Evolutionary conservation across 2,888 invertebrate species (phyloP), one percentile per base, ranked within the genome.

Genomic region (Coelopa pilipes): DNA sequence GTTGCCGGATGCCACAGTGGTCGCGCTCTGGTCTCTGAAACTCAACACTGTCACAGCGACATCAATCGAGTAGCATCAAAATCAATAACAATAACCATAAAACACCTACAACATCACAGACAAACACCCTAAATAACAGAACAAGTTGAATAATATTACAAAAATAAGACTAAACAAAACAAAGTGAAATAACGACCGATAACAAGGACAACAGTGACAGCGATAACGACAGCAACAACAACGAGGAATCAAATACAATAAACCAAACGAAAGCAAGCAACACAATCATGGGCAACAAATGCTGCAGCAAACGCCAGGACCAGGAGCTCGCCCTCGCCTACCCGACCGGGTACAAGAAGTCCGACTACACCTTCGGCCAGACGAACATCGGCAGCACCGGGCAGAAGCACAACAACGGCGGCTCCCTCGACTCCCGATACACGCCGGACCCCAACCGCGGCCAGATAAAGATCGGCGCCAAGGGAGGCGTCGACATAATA

Each of bases 261-360:
- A 50, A 66, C 47, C 50, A 60, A 60, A 1, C 17, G 17, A 15
- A 19, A 50, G 62, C 55, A 15, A 71, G 53, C 66, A 65, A 55
- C 65, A 62, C 53, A 49, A 75, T 70, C 76, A 95, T 95, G 95
- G 95, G 95, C 88, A 93, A 93, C 89, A 93, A 93, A 90, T 95
- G 95, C 90, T 95, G 95, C 90, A 94, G 94, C 90, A 94, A 93
- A 90, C 92, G 93, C 87, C 92, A 93, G 88, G 93, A 93, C 89
- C 91, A 92, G 83, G 90, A 92, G 78, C 78, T 88, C 76, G 86
- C 86, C 12, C 79, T 87, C 70, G 84, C 86, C 78, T 87, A 87
- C 83, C 86, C 87, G 62, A 83, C 85, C 55, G 88, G 87, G 76
- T 87, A 86, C 76, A 88, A 88, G 77, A 88, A 88, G 74, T 85